Percentiles rank a stretch among this genome's conserved stretches.
Evolutionary conservation across 2,888 invertebrate species (phyloP).

Genomic region (Schrankia costaestrigalis): DNA sequence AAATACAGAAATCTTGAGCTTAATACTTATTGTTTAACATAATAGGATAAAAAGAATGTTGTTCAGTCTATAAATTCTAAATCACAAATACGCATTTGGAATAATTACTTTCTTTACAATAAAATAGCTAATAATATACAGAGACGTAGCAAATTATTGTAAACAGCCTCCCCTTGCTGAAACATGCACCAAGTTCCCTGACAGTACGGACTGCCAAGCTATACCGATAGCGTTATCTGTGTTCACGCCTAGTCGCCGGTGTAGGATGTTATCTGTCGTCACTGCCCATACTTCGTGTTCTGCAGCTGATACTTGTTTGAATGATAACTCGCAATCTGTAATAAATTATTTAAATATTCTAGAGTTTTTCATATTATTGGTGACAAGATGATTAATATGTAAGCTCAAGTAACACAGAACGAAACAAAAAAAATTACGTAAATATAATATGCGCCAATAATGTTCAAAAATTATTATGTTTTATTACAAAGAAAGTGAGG

Average conservation of each 20-base stretch:
- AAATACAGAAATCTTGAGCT: conserved; percentile 14
- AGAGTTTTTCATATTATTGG: no score
- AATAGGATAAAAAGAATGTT: conserved; percentile 8
- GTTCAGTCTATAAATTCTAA: conserved; percentile 18
- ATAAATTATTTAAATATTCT: background rate
- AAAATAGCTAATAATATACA: background rate
- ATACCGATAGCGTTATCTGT: conserved; percentile 86
- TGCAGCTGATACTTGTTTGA: conserved; percentile 87
- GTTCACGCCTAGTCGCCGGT: conserved; percentile 88
- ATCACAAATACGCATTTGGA: conserved; percentile 8
- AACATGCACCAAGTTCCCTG: conserved; percentile 65
- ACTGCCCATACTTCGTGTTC: conserved; percentile 88
- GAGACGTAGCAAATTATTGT: conserved; percentile 17
- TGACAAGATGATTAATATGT: no score
- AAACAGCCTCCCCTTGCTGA: conserved; percentile 52
- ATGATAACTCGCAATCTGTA: conserved; percentile 71
- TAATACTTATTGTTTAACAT: conserved; percentile 10
- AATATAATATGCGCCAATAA: no score
- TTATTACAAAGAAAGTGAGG: no score
- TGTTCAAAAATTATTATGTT: no score
- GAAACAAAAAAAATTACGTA: no score
- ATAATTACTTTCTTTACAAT: background rate
- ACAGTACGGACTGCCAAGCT: conserved; percentile 88
- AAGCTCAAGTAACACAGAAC: no score
- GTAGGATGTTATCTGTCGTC: conserved; percentile 84